Evolutionary conservation across 2,888 invertebrate species (phyloP).

Genomic region (Bursaphelenchus okinawaensis): DNA sequence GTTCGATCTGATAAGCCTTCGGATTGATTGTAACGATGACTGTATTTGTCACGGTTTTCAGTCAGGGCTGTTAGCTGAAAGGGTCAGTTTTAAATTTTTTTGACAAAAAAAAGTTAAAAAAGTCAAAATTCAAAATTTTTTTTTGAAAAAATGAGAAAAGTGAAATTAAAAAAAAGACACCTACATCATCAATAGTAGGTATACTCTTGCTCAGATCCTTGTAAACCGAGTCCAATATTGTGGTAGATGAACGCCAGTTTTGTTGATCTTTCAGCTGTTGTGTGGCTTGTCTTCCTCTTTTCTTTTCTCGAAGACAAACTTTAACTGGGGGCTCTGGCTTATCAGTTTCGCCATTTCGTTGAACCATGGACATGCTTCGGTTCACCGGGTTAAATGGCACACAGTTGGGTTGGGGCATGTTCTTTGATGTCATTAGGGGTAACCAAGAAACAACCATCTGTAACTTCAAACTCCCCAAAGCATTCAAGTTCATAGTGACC

Average conservation of each 20-base stretch:
- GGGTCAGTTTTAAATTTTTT: too few relatives aligned
- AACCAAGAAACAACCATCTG: slow-evolving; percentile 64
- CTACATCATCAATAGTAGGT: slow-evolving; percentile 50
- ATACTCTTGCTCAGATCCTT: slow-evolving; percentile 50
- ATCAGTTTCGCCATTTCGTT: background rate
- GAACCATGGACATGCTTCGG: background rate
- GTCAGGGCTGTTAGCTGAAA: too few relatives aligned
- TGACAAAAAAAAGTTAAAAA: background rate
- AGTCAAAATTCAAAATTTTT: too few relatives aligned
- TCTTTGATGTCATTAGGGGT: slow-evolving; percentile 39
- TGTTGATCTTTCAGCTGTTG: slow-evolving; percentile 28
- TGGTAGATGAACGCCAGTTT: slow-evolving; percentile 53
- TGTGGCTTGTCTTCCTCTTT: slow-evolving; percentile 19
- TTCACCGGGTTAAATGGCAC: background rate
- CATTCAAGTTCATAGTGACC: slow-evolving; percentile 65
- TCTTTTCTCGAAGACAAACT: slow-evolving; percentile 29
- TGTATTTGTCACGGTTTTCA: background rate
- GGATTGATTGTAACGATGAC: background rate
- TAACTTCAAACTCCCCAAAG: slow-evolving; percentile 64
- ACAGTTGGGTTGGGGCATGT: background rate
- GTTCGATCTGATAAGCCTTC: background rate
- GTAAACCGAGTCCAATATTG: slow-evolving; percentile 49
- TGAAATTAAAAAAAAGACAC: background rate
- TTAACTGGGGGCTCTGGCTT: slow-evolving; percentile 9
- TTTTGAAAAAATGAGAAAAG: too few relatives aligned